A percentile compares a stretch with the other conserved stretches of the same genome.
phyloP scores from a whole-genome alignment of 1,140 invertebrate genomes.

The Himalopsyche phryganea region DNA sequence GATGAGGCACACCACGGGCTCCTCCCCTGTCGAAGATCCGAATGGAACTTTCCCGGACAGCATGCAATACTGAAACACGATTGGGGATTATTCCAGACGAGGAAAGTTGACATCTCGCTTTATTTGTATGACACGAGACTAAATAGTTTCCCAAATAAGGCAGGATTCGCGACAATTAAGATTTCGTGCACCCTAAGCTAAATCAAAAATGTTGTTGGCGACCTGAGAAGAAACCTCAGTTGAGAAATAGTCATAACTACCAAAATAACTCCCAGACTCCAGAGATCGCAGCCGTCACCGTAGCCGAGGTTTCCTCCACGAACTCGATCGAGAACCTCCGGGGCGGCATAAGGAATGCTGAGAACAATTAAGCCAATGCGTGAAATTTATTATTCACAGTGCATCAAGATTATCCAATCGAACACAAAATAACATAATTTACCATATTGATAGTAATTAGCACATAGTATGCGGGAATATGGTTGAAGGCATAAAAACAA shows the following conservation, averaged over 20 bases:
- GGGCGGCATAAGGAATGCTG: constrained; percentile 75
- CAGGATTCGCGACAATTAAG: too few species aligned
- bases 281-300: constrained; percentile 87
- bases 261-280: constrained; percentile 87
- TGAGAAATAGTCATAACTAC: too few species aligned
- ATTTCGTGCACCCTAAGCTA: too few species aligned
- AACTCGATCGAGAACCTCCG: constrained; percentile 72
- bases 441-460: background rate
- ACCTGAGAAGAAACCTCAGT: too few species aligned
- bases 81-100: too few species aligned
- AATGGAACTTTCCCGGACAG: constrained; percentile 69
- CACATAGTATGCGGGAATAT: too few species aligned
- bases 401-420: constrained; percentile 1
- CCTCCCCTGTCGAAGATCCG: constrained; percentile 55
- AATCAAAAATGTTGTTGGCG: background rate
- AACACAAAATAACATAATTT: background rate
- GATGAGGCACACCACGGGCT: constrained; percentile 72
- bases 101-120: too few species aligned
- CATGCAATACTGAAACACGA: constrained; percentile 73
- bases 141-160: too few species aligned
- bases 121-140: too few species aligned
- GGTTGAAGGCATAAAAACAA: too few species aligned
- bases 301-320: constrained; percentile 59
- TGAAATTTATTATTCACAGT: too few species aligned
- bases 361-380: constrained; percentile 5